Evolutionary conservation across 2,797 vertebrate species (phyloP).

Genomic region (Phalloptychus januarius): DNA sequence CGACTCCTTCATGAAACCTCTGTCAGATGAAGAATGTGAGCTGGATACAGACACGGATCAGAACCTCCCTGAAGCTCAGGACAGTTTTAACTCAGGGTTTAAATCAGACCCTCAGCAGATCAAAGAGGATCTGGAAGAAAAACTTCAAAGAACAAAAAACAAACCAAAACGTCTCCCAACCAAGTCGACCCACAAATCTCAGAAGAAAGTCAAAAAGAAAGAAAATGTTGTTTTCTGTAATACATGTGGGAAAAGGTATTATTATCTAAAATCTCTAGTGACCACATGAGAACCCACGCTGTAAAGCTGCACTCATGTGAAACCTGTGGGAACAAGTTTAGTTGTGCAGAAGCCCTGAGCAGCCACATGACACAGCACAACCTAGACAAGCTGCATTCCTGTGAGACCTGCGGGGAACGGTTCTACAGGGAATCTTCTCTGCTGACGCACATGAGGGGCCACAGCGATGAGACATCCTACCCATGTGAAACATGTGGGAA

Average conservation of each 20-base stretch:
- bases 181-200: no score
- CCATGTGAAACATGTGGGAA: no score
- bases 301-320: neutral
- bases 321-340: neutral
- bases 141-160: neutral
- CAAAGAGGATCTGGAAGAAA: neutral
- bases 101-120: neutral
- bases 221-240: neutral
- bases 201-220: neutral
- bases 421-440: neutral
- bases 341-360: neutral
- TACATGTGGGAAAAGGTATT: neutral
- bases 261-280: neutral
- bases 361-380: neutral
- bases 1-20: no score
- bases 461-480: neutral
- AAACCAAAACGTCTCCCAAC: neutral
- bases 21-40: neutral
- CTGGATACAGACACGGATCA: neutral
- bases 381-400: neutral
- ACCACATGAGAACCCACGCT: neutral
- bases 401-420: neutral
- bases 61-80: neutral
- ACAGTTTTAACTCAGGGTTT: neutral
- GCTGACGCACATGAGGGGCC: neutral